Evolutionary conservation across 2,113 vertebrate species (phyloP).

Genomic region (Anser brachyrhynchus): DNA sequence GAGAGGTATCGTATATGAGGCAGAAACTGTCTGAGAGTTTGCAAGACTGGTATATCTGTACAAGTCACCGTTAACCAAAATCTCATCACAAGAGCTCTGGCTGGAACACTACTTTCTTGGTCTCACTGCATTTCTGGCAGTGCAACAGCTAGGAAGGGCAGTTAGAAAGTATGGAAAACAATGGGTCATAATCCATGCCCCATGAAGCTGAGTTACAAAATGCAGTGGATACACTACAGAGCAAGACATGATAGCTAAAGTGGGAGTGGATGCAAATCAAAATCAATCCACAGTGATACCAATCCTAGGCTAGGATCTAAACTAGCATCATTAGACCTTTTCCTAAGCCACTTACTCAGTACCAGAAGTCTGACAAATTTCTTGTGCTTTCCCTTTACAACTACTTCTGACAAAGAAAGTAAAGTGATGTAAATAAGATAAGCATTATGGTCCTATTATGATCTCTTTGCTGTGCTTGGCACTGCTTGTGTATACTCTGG

Average conservation of each 20-base stretch:
- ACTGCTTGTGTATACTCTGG: not conserved
- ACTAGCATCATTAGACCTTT: not conserved
- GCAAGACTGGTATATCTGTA: not conserved
- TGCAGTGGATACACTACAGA: not conserved
- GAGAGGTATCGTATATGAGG: not conserved
- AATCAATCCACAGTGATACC: not conserved
- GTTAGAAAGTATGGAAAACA: not conserved
- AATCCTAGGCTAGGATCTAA: not conserved
- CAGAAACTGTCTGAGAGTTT: not conserved
- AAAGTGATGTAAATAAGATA: not conserved
- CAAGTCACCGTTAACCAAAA: not conserved
- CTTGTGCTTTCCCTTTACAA: not conserved
- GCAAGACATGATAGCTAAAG: not conserved
- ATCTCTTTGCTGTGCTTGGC: not conserved
- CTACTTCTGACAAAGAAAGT: not conserved
- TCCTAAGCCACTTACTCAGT: not conserved
- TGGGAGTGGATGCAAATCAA: not conserved
- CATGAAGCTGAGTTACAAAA: not conserved
- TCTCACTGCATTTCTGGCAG: not conserved
- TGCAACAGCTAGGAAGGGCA: not conserved
- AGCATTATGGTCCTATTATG: not conserved
- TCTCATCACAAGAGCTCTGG: not conserved
- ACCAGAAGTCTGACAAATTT: not conserved
- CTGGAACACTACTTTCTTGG: not conserved
- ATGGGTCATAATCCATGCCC: not conserved